phyloP scores from a whole-genome alignment of 2,797 vertebrate genomes.

The Platalea minor region DNA sequence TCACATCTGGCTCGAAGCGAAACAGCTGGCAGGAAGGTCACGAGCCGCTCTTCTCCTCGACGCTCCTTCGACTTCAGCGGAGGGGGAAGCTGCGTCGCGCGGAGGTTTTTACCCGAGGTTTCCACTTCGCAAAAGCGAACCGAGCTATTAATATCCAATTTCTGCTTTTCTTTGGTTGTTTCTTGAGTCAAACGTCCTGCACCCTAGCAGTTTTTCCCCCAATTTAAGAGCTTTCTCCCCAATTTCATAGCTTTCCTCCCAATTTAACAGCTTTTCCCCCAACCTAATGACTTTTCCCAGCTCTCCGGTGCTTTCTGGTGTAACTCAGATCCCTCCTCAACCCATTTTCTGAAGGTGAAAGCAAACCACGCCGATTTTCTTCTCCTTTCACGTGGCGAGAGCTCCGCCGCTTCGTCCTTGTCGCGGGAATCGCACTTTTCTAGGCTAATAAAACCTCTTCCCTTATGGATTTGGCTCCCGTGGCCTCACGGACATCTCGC shows the following conservation, averaged over 20 bases:
- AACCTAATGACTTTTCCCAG: background rate
- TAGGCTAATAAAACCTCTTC: background rate
- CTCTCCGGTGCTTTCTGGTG: background rate
- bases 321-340: background rate
- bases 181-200: accelerated
- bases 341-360: background rate
- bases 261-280: background rate
- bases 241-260: background rate
- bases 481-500: accelerated
- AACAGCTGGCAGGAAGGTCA: background rate
- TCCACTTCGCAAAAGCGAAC: background rate
- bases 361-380: background rate
- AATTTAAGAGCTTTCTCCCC: too few relatives aligned
- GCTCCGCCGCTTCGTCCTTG: accelerated
- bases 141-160: background rate
- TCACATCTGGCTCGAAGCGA: background rate
- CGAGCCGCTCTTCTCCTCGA: accelerated
- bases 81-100: too few relatives aligned
- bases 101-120: background rate
- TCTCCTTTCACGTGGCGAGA: too few relatives aligned
- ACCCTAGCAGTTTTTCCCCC: too few relatives aligned
- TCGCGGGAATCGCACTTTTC: too few relatives aligned
- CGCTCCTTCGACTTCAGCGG: too few relatives aligned
- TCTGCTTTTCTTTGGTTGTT: background rate
- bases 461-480: background rate